phyloP scores from a whole-genome alignment of 2,113 vertebrate genomes.

The Cephalopterus ornatus region DNA sequence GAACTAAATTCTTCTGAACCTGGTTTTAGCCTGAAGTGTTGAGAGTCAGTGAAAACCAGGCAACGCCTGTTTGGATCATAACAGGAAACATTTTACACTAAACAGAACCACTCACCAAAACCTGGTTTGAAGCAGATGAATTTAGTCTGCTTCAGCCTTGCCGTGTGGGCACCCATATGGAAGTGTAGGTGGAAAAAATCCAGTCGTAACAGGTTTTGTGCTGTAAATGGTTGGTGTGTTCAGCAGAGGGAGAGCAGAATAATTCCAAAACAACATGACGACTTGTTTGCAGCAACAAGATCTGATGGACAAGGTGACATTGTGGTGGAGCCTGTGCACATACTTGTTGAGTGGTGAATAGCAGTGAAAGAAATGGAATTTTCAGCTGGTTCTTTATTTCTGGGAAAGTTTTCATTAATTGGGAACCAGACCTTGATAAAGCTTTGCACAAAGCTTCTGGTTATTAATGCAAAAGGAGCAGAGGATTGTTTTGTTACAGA shows the following conservation, averaged over 20 bases:
- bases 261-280: neutral
- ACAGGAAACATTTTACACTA: neutral
- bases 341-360: neutral
- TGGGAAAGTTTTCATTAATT: neutral
- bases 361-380: neutral
- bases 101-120: neutral
- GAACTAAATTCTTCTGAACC: neutral
- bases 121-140: neutral
- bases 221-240: neutral
- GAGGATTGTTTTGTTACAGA: neutral
- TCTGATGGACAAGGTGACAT: slow-evolving; percentile 14
- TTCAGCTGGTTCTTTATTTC: neutral
- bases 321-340: neutral
- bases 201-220: neutral
- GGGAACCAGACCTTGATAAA: neutral
- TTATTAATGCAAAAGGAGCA: neutral
- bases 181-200: neutral
- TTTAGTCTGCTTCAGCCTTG: neutral
- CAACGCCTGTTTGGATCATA: neutral
- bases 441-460: neutral
- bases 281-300: neutral
- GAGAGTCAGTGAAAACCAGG: neutral
- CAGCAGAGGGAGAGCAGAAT: neutral
- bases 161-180: neutral
- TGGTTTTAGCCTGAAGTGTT: neutral